These are phyloP conservation scores for Perccottus glenii DNA, from an alignment of 2,113 vertebrate genomes.

Conservation along the genomic window DNA sequence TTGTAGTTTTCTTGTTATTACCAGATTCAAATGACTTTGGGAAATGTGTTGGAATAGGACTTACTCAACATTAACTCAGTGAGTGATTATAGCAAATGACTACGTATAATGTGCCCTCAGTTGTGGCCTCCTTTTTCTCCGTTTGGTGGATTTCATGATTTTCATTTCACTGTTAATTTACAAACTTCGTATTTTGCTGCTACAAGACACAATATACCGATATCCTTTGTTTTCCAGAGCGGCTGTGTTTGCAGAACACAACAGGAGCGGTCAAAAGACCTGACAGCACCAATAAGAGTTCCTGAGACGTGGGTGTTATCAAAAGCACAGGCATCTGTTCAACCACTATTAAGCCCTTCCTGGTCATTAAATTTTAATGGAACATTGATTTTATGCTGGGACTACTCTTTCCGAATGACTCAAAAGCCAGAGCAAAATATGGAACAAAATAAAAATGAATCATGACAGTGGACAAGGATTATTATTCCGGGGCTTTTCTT, in stretches of 20 bases:
- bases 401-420: constrained; percentile 75
- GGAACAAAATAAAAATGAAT: constrained; percentile 80
- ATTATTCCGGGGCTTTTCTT: constrained; percentile 77
- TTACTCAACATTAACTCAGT: constrained; percentile 53
- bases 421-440: constrained; percentile 71
- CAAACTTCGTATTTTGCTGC: constrained; percentile 52
- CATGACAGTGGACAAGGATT: constrained; percentile 74
- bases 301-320: constrained; percentile 63
- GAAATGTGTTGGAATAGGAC: constrained; percentile 31
- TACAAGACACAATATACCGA: constrained; percentile 20
- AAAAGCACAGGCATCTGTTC: constrained; percentile 79
- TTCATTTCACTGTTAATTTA: constrained; percentile 53
- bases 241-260: constrained; percentile 1
- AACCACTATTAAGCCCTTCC: constrained; percentile 79
- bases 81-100: constrained; percentile 42
- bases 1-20: too few species aligned
- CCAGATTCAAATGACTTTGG: constrained; percentile 1
- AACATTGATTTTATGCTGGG: constrained; percentile 84
- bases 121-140: constrained; percentile 53
- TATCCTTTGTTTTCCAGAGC: constrained; percentile 29
- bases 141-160: constrained; percentile 55
- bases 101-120: constrained; percentile 43
- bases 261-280: constrained; percentile 26
- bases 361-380: constrained; percentile 84
- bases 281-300: constrained; percentile 62